A percentile compares a stretch with the other conserved stretches of the same genome.
Conservation (phyloP, 2,113 vertebrate genomes). For the Cavia porcellus region DNA sequence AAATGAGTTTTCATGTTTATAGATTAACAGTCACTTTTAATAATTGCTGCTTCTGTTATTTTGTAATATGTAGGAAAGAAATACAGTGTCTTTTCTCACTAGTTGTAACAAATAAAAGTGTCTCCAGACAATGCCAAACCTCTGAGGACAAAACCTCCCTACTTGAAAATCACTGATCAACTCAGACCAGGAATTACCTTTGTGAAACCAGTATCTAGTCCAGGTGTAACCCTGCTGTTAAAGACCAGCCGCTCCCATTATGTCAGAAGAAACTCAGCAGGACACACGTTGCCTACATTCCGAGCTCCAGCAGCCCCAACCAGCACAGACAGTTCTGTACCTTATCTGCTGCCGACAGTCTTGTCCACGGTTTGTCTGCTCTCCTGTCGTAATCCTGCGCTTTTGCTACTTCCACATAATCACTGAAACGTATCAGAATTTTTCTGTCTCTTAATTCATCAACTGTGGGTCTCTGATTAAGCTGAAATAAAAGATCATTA, state of each 20-base stretch:
- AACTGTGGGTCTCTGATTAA: constrained; percentile 98
- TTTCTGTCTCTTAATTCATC: constrained; percentile 98
- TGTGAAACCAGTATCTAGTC: background rate
- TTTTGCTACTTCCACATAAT: constrained; percentile 99
- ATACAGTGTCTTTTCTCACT: background rate
- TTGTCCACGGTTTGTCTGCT: constrained; percentile 98
- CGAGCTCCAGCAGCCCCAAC: rapidly evolving
- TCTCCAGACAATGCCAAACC: background rate
- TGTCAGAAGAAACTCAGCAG: too few species aligned
- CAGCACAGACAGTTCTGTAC: constrained; percentile 76
- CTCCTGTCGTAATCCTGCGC: constrained; percentile 99
- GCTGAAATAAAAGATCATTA: constrained; percentile 85
- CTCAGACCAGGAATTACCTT: background rate
- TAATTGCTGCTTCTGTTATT: background rate
- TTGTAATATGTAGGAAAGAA: background rate
- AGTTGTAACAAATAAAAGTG: background rate
- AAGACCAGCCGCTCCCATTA: rapidly evolving
- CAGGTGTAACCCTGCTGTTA: too few species aligned
- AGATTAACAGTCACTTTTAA: too few species aligned
- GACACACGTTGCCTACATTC: rapidly evolving
- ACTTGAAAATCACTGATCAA: background rate
- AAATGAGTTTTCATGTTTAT: background rate
- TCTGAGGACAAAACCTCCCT: background rate
- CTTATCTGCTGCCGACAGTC: constrained; percentile 98
- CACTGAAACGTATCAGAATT: constrained; percentile 98